Percentiles rank a stretch among this genome's conserved stretches.
Conservation (phyloP, 2,888 invertebrate species). For the Aspidapion aeneum region DNA sequence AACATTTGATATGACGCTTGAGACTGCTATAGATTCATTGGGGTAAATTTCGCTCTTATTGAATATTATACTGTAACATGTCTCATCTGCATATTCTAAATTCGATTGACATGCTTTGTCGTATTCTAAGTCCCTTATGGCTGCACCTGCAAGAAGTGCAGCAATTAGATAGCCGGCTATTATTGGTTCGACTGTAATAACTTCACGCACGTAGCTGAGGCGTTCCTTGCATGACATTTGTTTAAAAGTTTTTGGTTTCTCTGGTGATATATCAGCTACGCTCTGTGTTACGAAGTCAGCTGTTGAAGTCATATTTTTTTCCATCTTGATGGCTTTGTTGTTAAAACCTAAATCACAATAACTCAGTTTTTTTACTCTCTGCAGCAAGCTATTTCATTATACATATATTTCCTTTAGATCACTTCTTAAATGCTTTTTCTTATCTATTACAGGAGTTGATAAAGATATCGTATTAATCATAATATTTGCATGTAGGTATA, state of each 20-base stretch:
- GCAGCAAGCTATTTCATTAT: too few relatives aligned
- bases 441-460: too few relatives aligned
- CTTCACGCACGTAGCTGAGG: constrained; percentile 31
- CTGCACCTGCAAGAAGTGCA: constrained; percentile 42
- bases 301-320: constrained; percentile 39
- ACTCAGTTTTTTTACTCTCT: too few relatives aligned
- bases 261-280: constrained; percentile 29
- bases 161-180: constrained; percentile 41
- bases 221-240: constrained; percentile 29
- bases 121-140: constrained; percentile 53
- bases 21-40: constrained; percentile 47
- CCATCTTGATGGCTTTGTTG: too few relatives aligned
- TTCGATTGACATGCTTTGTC: constrained; percentile 57
- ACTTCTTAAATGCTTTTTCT: too few relatives aligned
- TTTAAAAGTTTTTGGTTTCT: constrained; percentile 30
- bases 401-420: too few relatives aligned
- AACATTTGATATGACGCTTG: constrained; percentile 49
- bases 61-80: constrained; percentile 49
- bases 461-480: too few relatives aligned
- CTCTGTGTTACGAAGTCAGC: constrained; percentile 38
- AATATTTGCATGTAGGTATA: too few relatives aligned
- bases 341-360: too few relatives aligned
- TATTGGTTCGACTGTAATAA: constrained; percentile 45
- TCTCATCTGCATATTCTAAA: constrained; percentile 49
- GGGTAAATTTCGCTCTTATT: constrained; percentile 36